Evolutionary conservation across 2,113 vertebrate genomes (phyloP).

Genomic region (Xenopus borealis): DNA sequence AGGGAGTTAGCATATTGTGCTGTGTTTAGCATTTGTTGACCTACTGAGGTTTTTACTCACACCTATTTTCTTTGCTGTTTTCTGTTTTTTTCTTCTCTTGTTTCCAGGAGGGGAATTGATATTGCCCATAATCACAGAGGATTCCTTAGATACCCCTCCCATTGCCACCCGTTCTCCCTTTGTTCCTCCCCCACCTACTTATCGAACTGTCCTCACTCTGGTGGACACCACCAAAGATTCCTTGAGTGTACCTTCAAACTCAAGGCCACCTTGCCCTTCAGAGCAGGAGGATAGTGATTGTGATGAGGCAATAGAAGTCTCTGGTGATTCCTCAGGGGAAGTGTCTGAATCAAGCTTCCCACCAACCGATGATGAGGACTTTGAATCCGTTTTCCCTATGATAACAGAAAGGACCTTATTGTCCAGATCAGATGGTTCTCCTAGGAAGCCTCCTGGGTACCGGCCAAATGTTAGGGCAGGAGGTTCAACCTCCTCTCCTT

Average conservation of each 20-base stretch:
- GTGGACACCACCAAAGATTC: constrained; percentile 88
- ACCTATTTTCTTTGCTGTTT: constrained; percentile 47
- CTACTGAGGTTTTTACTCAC: constrained; percentile 40
- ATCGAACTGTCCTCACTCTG: constrained; percentile 80
- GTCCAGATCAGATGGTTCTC: constrained; percentile 61
- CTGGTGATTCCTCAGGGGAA: constrained; percentile 89
- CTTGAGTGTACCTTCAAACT: constrained; percentile 65
- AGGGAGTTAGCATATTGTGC: constrained; percentile 16
- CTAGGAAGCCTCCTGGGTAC: constrained; percentile 68
- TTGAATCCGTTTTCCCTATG: constrained; percentile 86
- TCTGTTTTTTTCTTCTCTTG: constrained; percentile 61
- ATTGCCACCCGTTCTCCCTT: constrained; percentile 87
- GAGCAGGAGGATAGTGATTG: constrained; percentile 87
- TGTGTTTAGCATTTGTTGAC: constrained; percentile 29
- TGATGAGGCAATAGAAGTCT: constrained; percentile 86
- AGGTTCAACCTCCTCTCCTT: constrained; percentile 65
- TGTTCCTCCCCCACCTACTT: constrained; percentile 84
- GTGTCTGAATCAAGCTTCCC: constrained; percentile 76
- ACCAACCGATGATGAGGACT: constrained; percentile 90
- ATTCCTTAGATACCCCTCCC: constrained; percentile 89
- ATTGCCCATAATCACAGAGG: constrained; percentile 93
- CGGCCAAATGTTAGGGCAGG: constrained; percentile 67
- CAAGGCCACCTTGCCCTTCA: constrained; percentile 75
- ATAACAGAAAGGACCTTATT: constrained; percentile 91
- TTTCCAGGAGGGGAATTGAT: constrained; percentile 93